Evolutionary conservation across 1,140 invertebrate genomes (phyloP), one percentile per base, ranked within the genome.

Genomic region (Thaumetopoea pityocampa): DNA sequence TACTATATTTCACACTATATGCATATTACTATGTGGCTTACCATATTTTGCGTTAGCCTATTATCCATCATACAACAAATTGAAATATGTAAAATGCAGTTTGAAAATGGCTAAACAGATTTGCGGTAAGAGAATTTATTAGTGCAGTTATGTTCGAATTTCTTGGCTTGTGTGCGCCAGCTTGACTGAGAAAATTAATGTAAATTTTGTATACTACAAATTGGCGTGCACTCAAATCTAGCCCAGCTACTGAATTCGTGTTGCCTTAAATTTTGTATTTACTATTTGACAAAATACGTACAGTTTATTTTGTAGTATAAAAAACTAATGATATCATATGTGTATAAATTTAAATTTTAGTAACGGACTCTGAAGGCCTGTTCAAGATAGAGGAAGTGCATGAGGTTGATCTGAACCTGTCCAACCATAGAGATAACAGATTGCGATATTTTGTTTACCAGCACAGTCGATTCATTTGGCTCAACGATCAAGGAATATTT

Each of bases 101-200:
- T 71, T 88, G 51, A 80, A 71, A 78, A 67, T 51, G 46, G 87
- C 87, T 56, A 69, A 85, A 23, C 32, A 80, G 27, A 69, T 88
- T 52, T 85, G 86, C 56, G 71, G 87, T 87, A 71, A 83, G 80
- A n/a, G n/a, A n/a, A n/a, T n/a, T n/a, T n/a, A n/a, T n/a, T n/a
- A n/a, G n/a, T n/a, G n/a, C n/a, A n/a, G n/a, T n/a, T n/a, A n/a
- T n/a, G n/a, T n/a, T n/a, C n/a, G n/a, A n/a, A n/a, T n/a, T n/a
- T n/a, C n/a, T n/a, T n/a, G n/a, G n/a, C n/a, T n/a, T n/a, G n/a
- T n/a, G n/a, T n/a, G n/a, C n/a, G n/a, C n/a, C n/a, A n/a, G n/a
- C n/a, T n/a, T n/a, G n/a, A n/a, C n/a, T n/a, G n/a, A n/a, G n/a
- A n/a, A n/a, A n/a, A n/a, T n/a, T n/a, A n/a, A n/a, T n/a, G n/a